phyloP scores from a whole-genome alignment of 1,140 invertebrate genomes.

The Drosophila leontia region DNA sequence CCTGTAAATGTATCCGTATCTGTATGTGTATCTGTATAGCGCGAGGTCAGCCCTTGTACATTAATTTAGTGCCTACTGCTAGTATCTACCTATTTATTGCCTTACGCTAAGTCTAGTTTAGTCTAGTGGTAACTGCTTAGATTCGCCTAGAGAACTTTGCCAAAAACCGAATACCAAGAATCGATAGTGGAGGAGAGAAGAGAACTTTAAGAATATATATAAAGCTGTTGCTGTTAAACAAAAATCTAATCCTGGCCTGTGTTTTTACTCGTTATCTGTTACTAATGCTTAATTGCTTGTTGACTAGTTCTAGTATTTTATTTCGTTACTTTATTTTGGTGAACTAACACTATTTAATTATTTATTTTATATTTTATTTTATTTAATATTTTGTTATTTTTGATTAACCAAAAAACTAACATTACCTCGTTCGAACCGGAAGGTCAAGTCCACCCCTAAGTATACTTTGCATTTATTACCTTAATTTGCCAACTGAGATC shows the following conservation, averaged over 20 bases:
- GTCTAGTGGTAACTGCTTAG: conserved; percentile 58
- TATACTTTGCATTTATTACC: not conserved
- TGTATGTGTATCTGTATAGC: conserved; percentile 43
- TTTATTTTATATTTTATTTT: conserved; percentile 4
- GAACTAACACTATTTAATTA: conserved; percentile 17
- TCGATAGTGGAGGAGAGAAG: conserved; percentile 33
- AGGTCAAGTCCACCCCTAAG: not conserved
- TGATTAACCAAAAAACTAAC: conserved; percentile 7
- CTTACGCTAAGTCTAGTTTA: conserved; percentile 75
- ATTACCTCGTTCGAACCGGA: not conserved
- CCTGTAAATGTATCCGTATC: conserved; percentile 39
- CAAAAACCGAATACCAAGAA: conserved; percentile 61
- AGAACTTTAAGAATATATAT: conserved; percentile 67
- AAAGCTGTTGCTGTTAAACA: conserved; percentile 78
- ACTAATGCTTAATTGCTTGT: conserved; percentile 68
- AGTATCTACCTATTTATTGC: conserved; percentile 69
- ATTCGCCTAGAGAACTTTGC: conserved; percentile 47
- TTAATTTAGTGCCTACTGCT: conserved; percentile 74
- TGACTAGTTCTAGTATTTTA: conserved; percentile 57
- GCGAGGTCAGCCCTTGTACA: conserved; percentile 25
- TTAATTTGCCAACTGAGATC: conserved; percentile 7
- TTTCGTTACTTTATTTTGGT: conserved; percentile 14
- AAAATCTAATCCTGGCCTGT: conserved; percentile 71
- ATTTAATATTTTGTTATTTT: conserved; percentile 1
- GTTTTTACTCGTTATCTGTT: conserved; percentile 70